phyloP scores from a whole-genome alignment of 1,140 invertebrate species.

The Sycophaga agraensis region DNA sequence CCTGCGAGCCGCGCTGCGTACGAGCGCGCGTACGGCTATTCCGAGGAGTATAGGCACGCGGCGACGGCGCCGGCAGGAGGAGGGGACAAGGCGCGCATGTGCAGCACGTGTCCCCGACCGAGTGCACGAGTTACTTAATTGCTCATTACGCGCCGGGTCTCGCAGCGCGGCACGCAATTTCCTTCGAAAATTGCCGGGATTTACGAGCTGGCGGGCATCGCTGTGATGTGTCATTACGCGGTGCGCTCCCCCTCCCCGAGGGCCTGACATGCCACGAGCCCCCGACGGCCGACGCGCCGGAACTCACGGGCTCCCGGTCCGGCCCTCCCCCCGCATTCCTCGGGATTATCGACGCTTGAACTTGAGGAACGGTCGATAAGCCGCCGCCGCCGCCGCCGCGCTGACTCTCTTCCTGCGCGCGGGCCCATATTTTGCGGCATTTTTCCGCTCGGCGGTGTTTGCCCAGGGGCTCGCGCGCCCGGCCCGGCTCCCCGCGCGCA shows the following conservation, averaged over 20 bases:
- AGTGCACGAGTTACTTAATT: constrained; percentile 18
- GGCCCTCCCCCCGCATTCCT: not conserved
- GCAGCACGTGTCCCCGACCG: not conserved
- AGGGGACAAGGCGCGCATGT: too few species aligned
- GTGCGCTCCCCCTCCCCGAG: not conserved
- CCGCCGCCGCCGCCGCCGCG: not conserved
- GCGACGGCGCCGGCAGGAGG: too few species aligned
- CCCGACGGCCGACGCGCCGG: too few species aligned
- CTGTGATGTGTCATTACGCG: constrained; percentile 11
- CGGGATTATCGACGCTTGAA: not conserved
- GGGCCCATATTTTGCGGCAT: too few species aligned
- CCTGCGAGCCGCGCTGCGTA: not conserved
- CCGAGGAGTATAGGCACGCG: too few species aligned
- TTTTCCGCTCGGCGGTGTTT: too few species aligned
- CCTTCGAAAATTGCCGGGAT: not conserved
- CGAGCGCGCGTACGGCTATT: not conserved
- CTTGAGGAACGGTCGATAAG: not conserved
- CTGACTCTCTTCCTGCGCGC: too few species aligned
- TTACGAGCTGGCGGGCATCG: too few species aligned
- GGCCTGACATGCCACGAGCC: too few species aligned
- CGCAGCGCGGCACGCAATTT: not conserved
- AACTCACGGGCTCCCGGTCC: too few species aligned
- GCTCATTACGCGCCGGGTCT: constrained; percentile 5
- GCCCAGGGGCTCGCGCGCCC: not conserved
- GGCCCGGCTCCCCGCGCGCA: not conserved